Percentiles rank a stretch among this genome's conserved stretches.
These are phyloP conservation scores for Ceyx melanurus DNA, from an alignment of 2,113 vertebrate genomes.

Conservation along the genomic window DNA sequence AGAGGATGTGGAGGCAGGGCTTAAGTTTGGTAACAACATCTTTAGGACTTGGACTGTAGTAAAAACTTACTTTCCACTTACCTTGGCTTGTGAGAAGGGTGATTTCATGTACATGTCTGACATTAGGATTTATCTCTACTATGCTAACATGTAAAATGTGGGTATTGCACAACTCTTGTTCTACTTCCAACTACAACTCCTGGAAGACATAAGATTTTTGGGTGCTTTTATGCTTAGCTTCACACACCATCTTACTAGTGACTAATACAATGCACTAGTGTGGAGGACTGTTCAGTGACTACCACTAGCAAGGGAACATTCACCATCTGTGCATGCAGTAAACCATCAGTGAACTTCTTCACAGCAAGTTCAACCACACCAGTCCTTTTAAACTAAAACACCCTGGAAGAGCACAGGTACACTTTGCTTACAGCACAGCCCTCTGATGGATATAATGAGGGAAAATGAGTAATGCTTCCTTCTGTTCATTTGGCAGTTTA, in stretches of 20 bases:
- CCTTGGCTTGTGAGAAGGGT: neutral
- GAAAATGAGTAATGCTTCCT: constrained; percentile 8
- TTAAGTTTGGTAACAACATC: neutral
- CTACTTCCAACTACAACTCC: neutral
- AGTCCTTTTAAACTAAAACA: neutral
- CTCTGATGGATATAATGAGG: neutral
- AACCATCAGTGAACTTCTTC: neutral
- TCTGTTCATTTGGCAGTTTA: neutral
- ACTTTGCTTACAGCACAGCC: neutral
- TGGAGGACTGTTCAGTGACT: neutral
- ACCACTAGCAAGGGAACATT: neutral
- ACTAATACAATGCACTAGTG: neutral
- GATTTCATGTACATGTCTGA: neutral
- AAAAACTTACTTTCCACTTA: neutral
- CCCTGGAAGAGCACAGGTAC: fast-evolving
- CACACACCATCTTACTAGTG: neutral
- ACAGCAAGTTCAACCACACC: neutral
- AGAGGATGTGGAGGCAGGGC: neutral
- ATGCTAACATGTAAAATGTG: neutral
- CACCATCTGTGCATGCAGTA: neutral
- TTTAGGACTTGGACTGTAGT: neutral
- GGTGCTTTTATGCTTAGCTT: neutral
- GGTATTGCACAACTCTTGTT: neutral
- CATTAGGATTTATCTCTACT: neutral
- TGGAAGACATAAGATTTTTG: neutral